Evolutionary conservation across 1,140 invertebrate genomes (phyloP).

Genomic region (Ostrea edulis): DNA sequence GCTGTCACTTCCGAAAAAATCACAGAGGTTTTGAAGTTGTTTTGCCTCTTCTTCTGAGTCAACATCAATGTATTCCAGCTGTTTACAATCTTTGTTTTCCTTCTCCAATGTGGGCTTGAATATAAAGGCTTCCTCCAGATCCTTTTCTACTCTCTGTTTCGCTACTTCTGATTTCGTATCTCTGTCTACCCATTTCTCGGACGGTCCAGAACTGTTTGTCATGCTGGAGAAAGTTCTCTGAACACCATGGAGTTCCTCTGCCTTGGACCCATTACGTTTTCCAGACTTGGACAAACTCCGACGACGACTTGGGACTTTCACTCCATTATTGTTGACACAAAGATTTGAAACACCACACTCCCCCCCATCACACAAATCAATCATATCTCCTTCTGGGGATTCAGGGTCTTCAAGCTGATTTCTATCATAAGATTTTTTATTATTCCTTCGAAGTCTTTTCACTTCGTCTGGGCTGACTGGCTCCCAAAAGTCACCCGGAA

Average conservation of each 20-base stretch:
- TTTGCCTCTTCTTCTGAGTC: conserved; percentile 41
- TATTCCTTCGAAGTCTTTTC: not conserved
- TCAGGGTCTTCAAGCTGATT: not conserved
- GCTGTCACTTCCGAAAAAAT: conserved; percentile 7
- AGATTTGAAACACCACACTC: not conserved
- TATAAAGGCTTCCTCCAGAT: conserved; percentile 7
- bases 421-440: not conserved
- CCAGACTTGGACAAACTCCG: not conserved
- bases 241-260: not conserved
- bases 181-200: not conserved
- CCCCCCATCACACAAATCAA: conserved; percentile 32
- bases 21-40: conserved; percentile 9
- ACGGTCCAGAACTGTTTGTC: not conserved
- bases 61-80: not conserved
- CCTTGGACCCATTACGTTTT: not conserved
- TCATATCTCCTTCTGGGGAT: not conserved
- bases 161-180: not conserved
- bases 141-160: not conserved
- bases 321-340: not conserved
- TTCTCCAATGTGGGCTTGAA: not conserved
- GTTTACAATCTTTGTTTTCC: not conserved
- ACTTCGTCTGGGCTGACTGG: conserved; percentile 40
- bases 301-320: not conserved
- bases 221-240: not conserved
- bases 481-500: conserved; percentile 45